phyloP scores from a whole-genome alignment of 2,888 invertebrate species.

The Habroteleia sp. region DNA sequence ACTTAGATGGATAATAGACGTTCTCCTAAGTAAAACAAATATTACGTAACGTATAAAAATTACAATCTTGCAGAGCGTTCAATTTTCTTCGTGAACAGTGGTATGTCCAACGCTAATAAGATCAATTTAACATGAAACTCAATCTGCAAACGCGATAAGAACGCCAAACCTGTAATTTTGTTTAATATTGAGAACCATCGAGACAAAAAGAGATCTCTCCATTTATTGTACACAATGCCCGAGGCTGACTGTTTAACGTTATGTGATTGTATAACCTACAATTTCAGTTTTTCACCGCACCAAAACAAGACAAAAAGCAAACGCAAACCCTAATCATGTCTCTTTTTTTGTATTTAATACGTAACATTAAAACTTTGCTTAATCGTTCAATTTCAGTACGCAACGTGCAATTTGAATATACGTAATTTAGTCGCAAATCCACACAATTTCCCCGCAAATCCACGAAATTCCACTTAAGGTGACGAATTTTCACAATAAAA shows the following conservation, averaged over 20 bases:
- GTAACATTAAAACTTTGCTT: constrained; percentile 30
- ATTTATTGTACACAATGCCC: constrained; percentile 48
- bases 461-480: too few relatives aligned
- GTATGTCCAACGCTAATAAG: too few relatives aligned
- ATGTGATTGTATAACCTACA: constrained; percentile 51
- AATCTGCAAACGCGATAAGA: constrained; percentile 38
- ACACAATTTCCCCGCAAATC: too few relatives aligned
- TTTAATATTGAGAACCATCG: constrained; percentile 33
- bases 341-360: constrained; percentile 52
- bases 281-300: constrained; percentile 26
- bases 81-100: too few relatives aligned
- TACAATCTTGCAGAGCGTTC: too few relatives aligned
- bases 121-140: too few relatives aligned
- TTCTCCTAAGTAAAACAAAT: too few relatives aligned
- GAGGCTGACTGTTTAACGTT: constrained; percentile 45
- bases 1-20: too few relatives aligned
- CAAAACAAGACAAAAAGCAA: constrained; percentile 29
- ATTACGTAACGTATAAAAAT: too few relatives aligned
- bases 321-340: constrained; percentile 43
- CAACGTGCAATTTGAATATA: constrained; percentile 43
- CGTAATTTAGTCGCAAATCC: too few relatives aligned
- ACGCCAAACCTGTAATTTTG: constrained; percentile 46
- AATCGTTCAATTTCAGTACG: constrained; percentile 13
- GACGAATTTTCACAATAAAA: too few relatives aligned
- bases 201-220: constrained; percentile 46